phyloP scores from a whole-genome alignment of 2,113 vertebrate genomes.

The Labeo rohita region DNA sequence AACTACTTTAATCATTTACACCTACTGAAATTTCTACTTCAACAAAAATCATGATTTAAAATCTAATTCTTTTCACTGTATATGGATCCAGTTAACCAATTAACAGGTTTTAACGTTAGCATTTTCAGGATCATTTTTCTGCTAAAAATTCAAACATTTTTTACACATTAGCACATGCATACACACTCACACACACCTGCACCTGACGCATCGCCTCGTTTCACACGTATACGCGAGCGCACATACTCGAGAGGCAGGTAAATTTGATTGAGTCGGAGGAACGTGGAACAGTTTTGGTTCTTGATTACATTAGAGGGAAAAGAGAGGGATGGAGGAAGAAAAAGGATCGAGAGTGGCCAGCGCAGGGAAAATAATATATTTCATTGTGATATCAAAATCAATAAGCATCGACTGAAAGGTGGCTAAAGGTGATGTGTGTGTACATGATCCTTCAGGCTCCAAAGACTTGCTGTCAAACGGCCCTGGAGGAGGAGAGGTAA shows the following conservation, averaged over 20 bases:
- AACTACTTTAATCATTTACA: no score
- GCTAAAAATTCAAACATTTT: background rate
- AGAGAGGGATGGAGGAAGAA: constrained; percentile 21
- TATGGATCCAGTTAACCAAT: constrained; percentile 1
- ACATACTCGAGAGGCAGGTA: constrained; percentile 8
- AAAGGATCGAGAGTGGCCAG: constrained; percentile 45
- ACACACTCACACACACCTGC: constrained; percentile 41
- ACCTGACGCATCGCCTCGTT: constrained; percentile 37
- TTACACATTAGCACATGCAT: constrained; percentile 45
- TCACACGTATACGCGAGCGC: constrained; percentile 34
- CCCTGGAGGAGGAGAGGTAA: constrained; percentile 19
- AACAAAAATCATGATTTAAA: background rate
- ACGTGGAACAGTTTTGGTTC: constrained; percentile 22
- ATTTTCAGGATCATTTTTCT: background rate
- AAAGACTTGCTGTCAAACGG: constrained; percentile 45
- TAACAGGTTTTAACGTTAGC: constrained; percentile 10
- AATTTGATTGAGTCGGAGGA: constrained; percentile 6
- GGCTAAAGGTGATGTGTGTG: constrained; percentile 71
- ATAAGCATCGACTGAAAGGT: constrained; percentile 72
- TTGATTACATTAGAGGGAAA: constrained; percentile 45
- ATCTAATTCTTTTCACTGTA: background rate
- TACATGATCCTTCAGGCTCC: constrained; percentile 69
- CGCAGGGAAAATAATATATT: constrained; percentile 74
- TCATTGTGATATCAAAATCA: constrained; percentile 78
- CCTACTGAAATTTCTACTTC: no score